Percentiles rank a stretch among this genome's conserved stretches.
phyloP scores from a whole-genome alignment of 2,797 vertebrate genomes.

The Botia almorhae region DNA sequence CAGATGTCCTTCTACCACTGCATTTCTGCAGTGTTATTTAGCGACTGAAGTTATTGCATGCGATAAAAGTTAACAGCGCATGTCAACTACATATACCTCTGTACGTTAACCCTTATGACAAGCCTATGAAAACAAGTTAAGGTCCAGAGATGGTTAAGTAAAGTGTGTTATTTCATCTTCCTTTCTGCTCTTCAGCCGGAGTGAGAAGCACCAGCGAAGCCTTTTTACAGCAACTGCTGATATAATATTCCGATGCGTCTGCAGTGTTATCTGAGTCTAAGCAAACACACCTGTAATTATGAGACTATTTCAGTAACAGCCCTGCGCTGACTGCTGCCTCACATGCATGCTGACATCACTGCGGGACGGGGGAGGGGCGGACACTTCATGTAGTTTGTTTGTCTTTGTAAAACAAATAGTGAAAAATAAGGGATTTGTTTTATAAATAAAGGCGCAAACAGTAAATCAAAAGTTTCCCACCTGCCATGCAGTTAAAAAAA shows the following conservation, averaged over 20 bases:
- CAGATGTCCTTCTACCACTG: background rate
- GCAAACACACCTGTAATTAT: conserved; percentile 62
- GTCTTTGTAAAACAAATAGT: background rate
- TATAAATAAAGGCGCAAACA: background rate
- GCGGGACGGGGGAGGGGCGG: background rate
- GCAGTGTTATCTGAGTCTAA: conserved; percentile 56
- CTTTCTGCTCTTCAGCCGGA: conserved; percentile 6
- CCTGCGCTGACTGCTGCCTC: conserved; percentile 37
- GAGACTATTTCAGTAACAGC: conserved; percentile 54
- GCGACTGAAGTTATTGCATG: background rate
- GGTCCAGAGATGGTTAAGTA: conserved; percentile 19
- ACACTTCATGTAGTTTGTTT: background rate
- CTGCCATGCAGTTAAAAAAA: background rate
- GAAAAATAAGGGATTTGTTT: background rate
- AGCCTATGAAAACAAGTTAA: conserved; percentile 27
- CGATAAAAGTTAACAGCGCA: background rate
- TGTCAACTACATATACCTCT: background rate
- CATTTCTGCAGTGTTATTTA: background rate
- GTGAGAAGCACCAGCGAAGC: conserved; percentile 47
- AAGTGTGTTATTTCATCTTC: conserved; percentile 8
- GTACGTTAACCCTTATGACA: conserved; percentile 3
- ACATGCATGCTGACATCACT: conserved; percentile 32
- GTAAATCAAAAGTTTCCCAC: background rate
- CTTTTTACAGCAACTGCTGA: conserved; percentile 58
- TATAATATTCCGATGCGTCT: conserved; percentile 50